Evolutionary conservation across 92 coral and sea anemone genomes (phyloP).

Genomic region (Hydrozoanthus gracilis): DNA sequence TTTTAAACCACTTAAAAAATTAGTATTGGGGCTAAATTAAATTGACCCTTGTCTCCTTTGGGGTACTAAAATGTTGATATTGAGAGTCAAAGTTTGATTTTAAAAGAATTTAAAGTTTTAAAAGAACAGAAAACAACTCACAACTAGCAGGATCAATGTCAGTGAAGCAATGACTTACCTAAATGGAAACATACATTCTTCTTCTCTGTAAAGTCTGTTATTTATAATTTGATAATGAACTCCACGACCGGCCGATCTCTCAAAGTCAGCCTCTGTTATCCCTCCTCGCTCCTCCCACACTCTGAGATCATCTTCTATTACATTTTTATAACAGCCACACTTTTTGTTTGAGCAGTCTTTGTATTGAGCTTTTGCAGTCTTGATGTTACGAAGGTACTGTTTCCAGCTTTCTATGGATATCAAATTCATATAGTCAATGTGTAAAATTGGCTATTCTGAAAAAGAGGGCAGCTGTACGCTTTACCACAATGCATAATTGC

Average conservation of each 20-base stretch:
- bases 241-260: constrained; percentile 71
- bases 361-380: constrained; percentile 69
- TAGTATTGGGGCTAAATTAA: too few species aligned
- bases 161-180: constrained; percentile 57
- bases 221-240: constrained; percentile 95
- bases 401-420: constrained; percentile 84
- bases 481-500: too few species aligned
- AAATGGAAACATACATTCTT: constrained; percentile 94
- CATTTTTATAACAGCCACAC: constrained; percentile 94
- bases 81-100: too few species aligned
- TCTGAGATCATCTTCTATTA: constrained; percentile 78
- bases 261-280: constrained; percentile 77
- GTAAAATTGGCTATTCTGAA: too few species aligned
- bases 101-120: too few species aligned
- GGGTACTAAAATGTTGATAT: too few species aligned
- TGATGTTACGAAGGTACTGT: constrained; percentile 72
- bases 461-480: too few species aligned
- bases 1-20: too few species aligned
- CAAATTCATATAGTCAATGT: too few species aligned
- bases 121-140: too few species aligned
- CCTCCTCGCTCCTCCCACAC: constrained; percentile 93
- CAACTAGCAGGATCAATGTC: too few species aligned
- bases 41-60: too few species aligned
- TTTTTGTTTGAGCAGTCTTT: constrained; percentile 88
- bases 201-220: constrained; percentile 85